These are phyloP conservation scores for Pangasius mekongensis DNA, from an alignment of 2,797 vertebrate genomes.

Conservation along the genomic window DNA sequence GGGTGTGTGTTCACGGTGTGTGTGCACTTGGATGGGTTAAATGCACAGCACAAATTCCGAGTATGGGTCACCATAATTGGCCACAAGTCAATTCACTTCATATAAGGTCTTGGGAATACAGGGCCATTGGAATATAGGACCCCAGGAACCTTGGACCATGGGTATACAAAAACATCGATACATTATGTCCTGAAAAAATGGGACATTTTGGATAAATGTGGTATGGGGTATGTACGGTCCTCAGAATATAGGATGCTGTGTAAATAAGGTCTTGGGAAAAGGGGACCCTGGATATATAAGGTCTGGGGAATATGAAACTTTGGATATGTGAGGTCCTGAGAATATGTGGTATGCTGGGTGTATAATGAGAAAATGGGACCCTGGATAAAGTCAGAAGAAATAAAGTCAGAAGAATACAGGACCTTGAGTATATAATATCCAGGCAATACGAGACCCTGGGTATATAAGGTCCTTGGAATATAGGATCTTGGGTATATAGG, in stretches of 20 bases:
- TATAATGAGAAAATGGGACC: neutral
- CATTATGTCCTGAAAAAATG: no score
- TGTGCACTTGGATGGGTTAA: no score
- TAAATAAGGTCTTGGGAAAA: neutral
- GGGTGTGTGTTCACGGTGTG: no score
- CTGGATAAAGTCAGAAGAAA: neutral
- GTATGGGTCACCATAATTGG: no score
- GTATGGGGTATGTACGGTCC: neutral
- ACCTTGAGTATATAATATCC: neutral
- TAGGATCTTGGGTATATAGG: neutral
- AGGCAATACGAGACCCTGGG: neutral
- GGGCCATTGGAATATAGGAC: no score
- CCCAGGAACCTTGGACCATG: neutral
- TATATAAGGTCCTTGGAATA: neutral
- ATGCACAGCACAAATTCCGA: no score
- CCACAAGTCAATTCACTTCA: no score
- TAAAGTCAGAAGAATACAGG: neutral
- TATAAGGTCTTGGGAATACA: neutral
- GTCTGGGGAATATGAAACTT: neutral
- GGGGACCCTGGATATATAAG: neutral
- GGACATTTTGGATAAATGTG: no score
- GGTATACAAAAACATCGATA: neutral
- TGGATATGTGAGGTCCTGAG: neutral
- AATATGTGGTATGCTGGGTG: neutral
- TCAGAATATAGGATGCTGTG: neutral